Evolutionary conservation across 1,140 invertebrate species (phyloP), one percentile per base, ranked within the genome.

Genomic region (Drosophila triauraria): DNA sequence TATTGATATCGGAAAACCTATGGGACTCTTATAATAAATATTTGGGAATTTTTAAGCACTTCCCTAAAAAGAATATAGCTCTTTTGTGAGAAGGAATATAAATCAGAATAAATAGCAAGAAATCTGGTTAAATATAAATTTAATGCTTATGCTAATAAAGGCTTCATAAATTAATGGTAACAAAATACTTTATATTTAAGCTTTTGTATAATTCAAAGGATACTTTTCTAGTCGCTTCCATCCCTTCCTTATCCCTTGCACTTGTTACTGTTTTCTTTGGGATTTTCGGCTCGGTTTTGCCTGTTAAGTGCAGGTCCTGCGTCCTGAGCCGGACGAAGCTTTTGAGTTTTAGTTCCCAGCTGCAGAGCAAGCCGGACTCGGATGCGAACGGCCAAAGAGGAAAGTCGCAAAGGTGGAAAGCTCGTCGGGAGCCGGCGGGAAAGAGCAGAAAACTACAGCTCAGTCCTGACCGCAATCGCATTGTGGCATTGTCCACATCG

Each of bases 401-500:
- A 46, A 54, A 75, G 53, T 38, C 48, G 42, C 47, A 50, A 71
- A 70, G 63, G 64, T 68, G 68, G 65, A 70, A 20, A 46, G 40
- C 54, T 44, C 38, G 35, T 15, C 13, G 6, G 60, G 8, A 27
- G 23, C 13, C 17, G 15, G 17, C 27, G 38, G 8, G 8, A 8
- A 38, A 13, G 23, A 15, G 50, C 15, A 35, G 7, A 35, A 42
- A 43, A 32, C 53, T 63, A 42, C 56, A 72, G 59, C 77, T 69
- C 54, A 59, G 75, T 44, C 56, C 68, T 88, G 80, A 90, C 84
- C 84, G 74, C 84, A 88, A 88, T 88, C 85, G 84, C 84, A 88
- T 88, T 88, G 84, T 78, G 85, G 84, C 84, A 84, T 84, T 87
- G 83, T n/a, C n/a, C n/a, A 80, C 80, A 87, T 87, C 84, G 78